Base-by-base conservation (phyloP, 92 coral and sea anemone genomes). In the Zoanthus solanderi region DNA sequence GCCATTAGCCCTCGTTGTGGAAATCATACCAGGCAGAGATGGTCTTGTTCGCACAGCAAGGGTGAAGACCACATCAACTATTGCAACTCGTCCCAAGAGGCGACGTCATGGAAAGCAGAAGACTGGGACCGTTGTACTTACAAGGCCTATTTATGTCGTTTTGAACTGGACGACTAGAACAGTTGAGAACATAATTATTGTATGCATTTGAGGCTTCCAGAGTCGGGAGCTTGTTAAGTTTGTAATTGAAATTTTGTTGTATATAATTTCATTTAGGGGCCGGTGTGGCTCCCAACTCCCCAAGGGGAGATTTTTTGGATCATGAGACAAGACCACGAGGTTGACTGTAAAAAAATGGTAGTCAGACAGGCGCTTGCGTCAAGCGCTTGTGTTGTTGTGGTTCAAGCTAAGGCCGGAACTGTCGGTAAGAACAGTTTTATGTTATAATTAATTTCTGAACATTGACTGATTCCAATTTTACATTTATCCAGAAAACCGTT, bases 41-140 rank as follows among this genome's bases (percentile, higher is more conserved):
- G 93, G 93, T 16, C 87, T 57, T 7, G 92, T 90, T 78, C 91
- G 84, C 56, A 44, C 92, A 9, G 95, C 78, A 15, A 75, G 76
- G 44, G 95, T 88, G 75, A 93, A 79, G 91, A 90, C 95, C 31
- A 72, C 87, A 28, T 88, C 89, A 12, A 76, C 90, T 61, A 90
- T 84, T 7, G 88, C 90, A 9, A 93, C 89, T n/a, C 75, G 77
- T 45, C 87, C 91, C 8, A 92, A 74, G 76, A 83, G 87, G 73
- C 82, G 79, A 73, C 63, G 87, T 18, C 56, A 69, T 44, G 85
- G 91, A 83, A 90, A 89, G 73, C 48, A 14, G 67, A 85, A 73
- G 71, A 42, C 23, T 7, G 72, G 66, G 7, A 37, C 11, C 60
- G n/a, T 66, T 18, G 80, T 87, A 37, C 58, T 83, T 31, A 90